These are phyloP conservation scores for Penelope pileata DNA, from an alignment of 2,113 vertebrate species.

Conservation along the genomic window DNA sequence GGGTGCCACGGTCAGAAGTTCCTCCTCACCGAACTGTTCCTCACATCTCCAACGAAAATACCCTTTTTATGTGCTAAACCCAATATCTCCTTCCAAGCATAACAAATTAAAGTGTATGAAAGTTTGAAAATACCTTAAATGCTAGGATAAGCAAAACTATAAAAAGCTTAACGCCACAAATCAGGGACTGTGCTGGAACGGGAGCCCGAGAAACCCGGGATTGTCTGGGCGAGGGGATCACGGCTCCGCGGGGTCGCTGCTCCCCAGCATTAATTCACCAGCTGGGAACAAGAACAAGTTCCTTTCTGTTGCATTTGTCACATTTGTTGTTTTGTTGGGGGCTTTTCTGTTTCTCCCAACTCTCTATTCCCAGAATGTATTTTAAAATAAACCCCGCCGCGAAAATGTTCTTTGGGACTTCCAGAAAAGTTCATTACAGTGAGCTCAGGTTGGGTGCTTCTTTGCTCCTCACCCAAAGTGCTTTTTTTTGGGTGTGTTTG, in stretches of 20 bases:
- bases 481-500: constrained; percentile 6
- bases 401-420: background rate
- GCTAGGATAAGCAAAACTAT: constrained; percentile 67
- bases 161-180: constrained; percentile 50
- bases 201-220: constrained; percentile 8
- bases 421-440: background rate
- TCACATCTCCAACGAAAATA: constrained; percentile 67
- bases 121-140: constrained; percentile 67
- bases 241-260: background rate
- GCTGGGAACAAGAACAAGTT: background rate
- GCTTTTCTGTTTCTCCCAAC: background rate
- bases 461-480: background rate
- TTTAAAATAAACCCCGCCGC: background rate
- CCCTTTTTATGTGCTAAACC: constrained; percentile 44
- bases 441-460: constrained; percentile 41
- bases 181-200: constrained; percentile 4
- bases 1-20: background rate
- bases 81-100: constrained; percentile 53
- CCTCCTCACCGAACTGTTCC: constrained; percentile 25
- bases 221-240: background rate
- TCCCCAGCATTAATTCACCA: background rate
- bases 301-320: background rate
- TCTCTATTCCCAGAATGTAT: background rate
- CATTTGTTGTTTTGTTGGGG: background rate
- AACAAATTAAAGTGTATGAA: constrained; percentile 68